phyloP scores from a whole-genome alignment of 2,797 vertebrate species.

The Pempheris klunzingeri region DNA sequence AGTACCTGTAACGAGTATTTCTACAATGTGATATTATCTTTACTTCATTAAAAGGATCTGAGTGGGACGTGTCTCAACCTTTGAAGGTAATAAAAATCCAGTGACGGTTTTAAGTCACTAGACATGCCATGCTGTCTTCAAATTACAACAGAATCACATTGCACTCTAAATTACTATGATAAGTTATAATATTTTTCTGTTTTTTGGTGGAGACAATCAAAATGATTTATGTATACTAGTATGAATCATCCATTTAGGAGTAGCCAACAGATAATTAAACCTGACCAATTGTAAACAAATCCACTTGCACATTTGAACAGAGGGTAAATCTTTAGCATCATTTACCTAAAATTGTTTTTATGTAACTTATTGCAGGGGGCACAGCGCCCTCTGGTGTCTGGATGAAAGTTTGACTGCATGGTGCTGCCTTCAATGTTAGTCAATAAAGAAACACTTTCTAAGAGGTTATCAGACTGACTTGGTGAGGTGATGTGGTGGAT shows the following conservation, averaged over 20 bases:
- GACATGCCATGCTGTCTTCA: too few species aligned
- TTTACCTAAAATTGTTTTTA: too few species aligned
- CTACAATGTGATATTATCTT: neutral
- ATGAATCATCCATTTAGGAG: too few species aligned
- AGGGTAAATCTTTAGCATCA: too few species aligned
- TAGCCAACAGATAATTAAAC: too few species aligned
- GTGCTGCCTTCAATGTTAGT: conserved; percentile 8
- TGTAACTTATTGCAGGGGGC: too few species aligned
- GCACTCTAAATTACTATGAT: neutral
- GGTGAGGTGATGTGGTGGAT: neutral
- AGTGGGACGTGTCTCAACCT: neutral
- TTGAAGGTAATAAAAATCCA: too few species aligned
- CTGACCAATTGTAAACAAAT: too few species aligned
- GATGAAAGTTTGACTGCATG: neutral
- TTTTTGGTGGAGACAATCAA: neutral
- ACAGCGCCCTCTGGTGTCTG: conserved; percentile 30
- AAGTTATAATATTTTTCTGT: too few species aligned
- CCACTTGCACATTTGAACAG: too few species aligned
- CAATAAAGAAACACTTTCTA: too few species aligned
- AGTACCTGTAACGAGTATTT: neutral
- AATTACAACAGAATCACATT: neutral
- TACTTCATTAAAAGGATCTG: neutral
- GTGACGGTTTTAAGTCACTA: neutral
- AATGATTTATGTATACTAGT: neutral
- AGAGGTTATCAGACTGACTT: neutral